These are phyloP conservation scores for Drosophila malerkotliana DNA, from an alignment of 1,140 invertebrate species.

Conservation along the genomic window DNA sequence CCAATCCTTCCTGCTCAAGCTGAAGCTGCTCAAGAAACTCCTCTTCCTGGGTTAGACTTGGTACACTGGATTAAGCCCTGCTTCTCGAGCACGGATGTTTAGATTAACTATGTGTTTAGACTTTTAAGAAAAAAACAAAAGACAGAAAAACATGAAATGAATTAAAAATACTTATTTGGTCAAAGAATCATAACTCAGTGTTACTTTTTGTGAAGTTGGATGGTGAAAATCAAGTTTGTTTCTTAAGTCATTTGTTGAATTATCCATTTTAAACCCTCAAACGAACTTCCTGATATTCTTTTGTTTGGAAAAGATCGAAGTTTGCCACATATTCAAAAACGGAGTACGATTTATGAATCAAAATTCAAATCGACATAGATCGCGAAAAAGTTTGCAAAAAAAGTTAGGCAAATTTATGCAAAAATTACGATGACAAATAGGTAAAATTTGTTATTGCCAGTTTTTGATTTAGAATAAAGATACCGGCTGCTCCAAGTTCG, in stretches of 20 bases:
- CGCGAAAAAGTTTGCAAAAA: too few species aligned
- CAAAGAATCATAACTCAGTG: neutral
- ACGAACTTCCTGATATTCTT: too few species aligned
- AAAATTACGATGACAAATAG: too few species aligned
- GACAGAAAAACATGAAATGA: slow-evolving; percentile 5
- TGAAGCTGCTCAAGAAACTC: slow-evolving; percentile 76
- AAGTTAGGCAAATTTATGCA: too few species aligned
- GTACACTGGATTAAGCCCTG: neutral
- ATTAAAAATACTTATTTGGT: slow-evolving; percentile 25
- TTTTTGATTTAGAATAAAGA: too few species aligned
- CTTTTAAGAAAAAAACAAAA: slow-evolving; percentile 22
- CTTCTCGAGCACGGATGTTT: slow-evolving; percentile 23
- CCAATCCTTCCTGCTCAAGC: slow-evolving; percentile 70
- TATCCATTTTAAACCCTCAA: too few species aligned
- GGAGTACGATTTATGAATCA: too few species aligned
- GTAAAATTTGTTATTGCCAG: too few species aligned
- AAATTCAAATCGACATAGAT: too few species aligned
- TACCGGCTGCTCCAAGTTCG: too few species aligned
- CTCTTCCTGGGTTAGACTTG: slow-evolving; percentile 69
- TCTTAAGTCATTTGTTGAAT: slow-evolving; percentile 24
- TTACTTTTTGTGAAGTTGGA: neutral
- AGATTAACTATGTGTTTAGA: slow-evolving; percentile 50
- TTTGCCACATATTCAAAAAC: too few species aligned
- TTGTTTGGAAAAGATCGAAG: too few species aligned
- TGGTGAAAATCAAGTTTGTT: slow-evolving; percentile 14